phyloP scores from a whole-genome alignment of 2,888 invertebrate species.

The Gastrophysa polygoni region DNA sequence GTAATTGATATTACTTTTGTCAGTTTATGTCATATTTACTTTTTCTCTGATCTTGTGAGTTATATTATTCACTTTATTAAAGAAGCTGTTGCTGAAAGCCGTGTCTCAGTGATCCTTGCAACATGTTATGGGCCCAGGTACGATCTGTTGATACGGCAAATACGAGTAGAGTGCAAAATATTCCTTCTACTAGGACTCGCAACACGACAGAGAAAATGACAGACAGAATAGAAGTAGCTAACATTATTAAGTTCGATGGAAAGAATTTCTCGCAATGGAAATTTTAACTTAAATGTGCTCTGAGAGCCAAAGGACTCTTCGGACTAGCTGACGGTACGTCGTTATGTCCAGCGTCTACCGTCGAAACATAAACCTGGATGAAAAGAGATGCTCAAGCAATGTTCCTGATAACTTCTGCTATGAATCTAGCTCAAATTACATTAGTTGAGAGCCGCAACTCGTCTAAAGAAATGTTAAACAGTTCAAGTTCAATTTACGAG shows the following conservation, averaged over 20 bases:
- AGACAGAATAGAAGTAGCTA: constrained; percentile 12
- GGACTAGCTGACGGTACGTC: constrained; percentile 1
- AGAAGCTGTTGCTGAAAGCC: too few relatives aligned
- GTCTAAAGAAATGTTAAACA: constrained; percentile 27
- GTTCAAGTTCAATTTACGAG: constrained; percentile 24
- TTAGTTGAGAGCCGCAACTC: constrained; percentile 12
- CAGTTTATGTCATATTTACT: too few relatives aligned
- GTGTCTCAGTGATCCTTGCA: too few relatives aligned
- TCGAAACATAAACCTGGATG: constrained; percentile 21
- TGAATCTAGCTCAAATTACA: constrained; percentile 37
- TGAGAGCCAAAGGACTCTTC: constrained; percentile 22
- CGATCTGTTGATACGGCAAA: too few relatives aligned
- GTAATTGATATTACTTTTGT: too few relatives aligned
- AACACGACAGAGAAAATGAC: too few relatives aligned
- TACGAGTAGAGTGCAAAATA: too few relatives aligned
- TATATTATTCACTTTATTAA: too few relatives aligned
- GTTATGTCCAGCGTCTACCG: background rate
- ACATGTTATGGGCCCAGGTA: too few relatives aligned
- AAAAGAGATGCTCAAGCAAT: constrained; percentile 33
- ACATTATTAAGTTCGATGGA: constrained; percentile 24
- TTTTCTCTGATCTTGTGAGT: too few relatives aligned
- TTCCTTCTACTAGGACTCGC: too few relatives aligned
- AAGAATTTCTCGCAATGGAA: constrained; percentile 28
- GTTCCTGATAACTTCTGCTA: constrained; percentile 31
- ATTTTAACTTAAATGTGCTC: constrained; percentile 30